Base-by-base conservation (phyloP, 2,888 invertebrate species). In the Trachelus tabidus region DNA sequence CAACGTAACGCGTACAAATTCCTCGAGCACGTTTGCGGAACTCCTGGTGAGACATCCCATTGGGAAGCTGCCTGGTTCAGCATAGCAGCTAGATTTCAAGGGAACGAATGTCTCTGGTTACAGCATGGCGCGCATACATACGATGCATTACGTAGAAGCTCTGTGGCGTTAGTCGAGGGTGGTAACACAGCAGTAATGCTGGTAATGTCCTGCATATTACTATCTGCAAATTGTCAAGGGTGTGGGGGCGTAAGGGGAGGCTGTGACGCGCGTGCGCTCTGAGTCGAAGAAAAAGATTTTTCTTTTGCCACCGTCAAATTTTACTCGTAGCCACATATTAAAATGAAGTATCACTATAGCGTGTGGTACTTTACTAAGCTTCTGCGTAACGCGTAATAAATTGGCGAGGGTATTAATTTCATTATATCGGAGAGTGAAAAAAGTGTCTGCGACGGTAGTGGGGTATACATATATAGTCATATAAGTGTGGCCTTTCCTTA, bases 61-160 rank as follows among this genome's bases (percentile, higher is more conserved):
- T 33, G 71, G 71, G 71, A 71, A 71, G 71, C 33, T 71, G 71
- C 71, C 71, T 71, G 71, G 71, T 31, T 33, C 33, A 31, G 71
- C 71, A 2, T 33, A 34, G 71, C 71, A 34, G 71, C 71, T 71
- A 71, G 71, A 31, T 71, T 71, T 71, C 73, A 23, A 76, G 83
- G 82, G 81, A 84, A 83, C 81, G 82, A 83, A 84, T 80, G 81
- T 81, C 80, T 83, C 56, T 56, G 56, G 81, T 78, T 71, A 75
- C 78, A 73, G 75, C 69, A 69, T 73, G 68, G 40, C 75, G 79
- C 85, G 86, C 86, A 86, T 86, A 86, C 80, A 85, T 85, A 86
- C 85, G 85, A 86, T 83, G 83, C 81, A 86, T 86, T 86, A 86
- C 79, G 76, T 35, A 37, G 37, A 77, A 69, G 74, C 75, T 75